Evolutionary conservation across 2,113 vertebrate species (phyloP).

Genomic region (Telmatochromis sp.): DNA sequence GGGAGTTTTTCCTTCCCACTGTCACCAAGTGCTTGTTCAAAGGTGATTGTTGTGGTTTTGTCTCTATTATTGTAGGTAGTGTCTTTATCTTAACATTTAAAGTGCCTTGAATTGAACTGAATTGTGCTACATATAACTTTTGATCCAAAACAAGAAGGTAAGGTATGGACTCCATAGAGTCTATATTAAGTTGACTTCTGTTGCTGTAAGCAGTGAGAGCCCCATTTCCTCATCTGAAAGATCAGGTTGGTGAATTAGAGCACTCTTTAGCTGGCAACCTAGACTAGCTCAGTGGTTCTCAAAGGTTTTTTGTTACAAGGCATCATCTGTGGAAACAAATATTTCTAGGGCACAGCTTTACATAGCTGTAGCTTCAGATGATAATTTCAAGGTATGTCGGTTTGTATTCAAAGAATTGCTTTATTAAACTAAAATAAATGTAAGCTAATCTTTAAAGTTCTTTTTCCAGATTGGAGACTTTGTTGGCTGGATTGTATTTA

Average conservation of each 20-base stretch:
- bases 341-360: background rate
- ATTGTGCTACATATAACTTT: background rate
- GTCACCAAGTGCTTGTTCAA: background rate
- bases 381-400: background rate
- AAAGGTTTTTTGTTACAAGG: background rate
- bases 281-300: background rate
- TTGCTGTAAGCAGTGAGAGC: background rate
- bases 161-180: background rate
- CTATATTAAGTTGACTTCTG: background rate
- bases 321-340: background rate
- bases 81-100: background rate
- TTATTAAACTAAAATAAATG: background rate
- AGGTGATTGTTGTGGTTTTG: background rate
- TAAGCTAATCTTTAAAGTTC: background rate
- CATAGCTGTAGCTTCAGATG: background rate
- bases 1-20: background rate
- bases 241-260: background rate
- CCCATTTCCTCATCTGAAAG: background rate
- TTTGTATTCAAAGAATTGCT: background rate
- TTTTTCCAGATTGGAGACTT: background rate
- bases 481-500: background rate
- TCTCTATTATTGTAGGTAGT: background rate
- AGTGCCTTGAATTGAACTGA: background rate
- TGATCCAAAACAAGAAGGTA: background rate
- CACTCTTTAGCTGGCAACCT: background rate